Conservation (phyloP, 2,888 invertebrate species). For the Ptychoptera contaminata region DNA sequence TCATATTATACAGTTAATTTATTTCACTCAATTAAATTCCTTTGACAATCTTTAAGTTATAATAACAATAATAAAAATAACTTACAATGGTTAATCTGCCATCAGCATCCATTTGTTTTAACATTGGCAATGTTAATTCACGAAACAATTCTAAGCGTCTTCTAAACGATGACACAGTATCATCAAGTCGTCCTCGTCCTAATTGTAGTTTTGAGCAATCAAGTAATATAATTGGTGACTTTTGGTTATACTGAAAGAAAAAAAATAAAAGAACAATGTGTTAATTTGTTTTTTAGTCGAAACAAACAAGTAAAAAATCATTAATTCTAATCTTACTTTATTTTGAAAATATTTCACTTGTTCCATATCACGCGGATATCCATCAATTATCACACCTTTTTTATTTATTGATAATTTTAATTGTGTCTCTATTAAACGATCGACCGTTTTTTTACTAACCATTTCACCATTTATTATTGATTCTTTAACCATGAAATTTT, state of each 20-base stretch:
- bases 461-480: constrained; percentile 67
- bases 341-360: constrained; percentile 80
- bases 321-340: constrained; percentile 43
- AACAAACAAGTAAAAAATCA: not conserved
- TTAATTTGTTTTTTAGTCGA: not conserved
- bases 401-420: constrained; percentile 43
- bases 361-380: constrained; percentile 80
- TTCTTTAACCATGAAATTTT: constrained; percentile 48
- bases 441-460: constrained; percentile 61
- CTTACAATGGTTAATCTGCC: constrained; percentile 73
- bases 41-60: no score
- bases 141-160: constrained; percentile 73
- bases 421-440: constrained; percentile 56
- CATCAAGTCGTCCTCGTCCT: constrained; percentile 69
- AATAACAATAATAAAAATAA: constrained; percentile 13
- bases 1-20: not conserved
- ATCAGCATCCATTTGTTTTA: constrained; percentile 68
- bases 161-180: constrained; percentile 72
- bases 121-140: constrained; percentile 74
- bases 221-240: constrained; percentile 66
- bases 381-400: constrained; percentile 79
- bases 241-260: constrained; percentile 49
- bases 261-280: no score
- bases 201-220: constrained; percentile 85
- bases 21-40: constrained; percentile 2